phyloP scores from a whole-genome alignment of 2,888 invertebrate species.

The Lithodes maja region DNA sequence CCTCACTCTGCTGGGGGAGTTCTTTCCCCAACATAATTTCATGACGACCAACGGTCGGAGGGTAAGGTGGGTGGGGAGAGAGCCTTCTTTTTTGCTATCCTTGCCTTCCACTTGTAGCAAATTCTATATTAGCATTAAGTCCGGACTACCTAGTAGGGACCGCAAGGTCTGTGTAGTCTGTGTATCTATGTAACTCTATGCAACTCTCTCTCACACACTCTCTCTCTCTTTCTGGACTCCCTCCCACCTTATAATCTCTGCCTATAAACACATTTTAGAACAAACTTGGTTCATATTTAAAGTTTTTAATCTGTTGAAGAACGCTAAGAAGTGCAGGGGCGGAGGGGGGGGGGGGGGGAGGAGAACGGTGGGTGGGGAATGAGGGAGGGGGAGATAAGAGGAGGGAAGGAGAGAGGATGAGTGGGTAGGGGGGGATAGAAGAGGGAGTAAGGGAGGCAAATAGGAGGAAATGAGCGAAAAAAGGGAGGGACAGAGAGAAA shows the following conservation, averaged over 20 bases:
- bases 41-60: too few species aligned
- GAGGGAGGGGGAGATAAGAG: neutral
- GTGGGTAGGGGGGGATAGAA: neutral
- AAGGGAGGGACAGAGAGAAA: neutral
- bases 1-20: too few species aligned
- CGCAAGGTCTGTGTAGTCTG: too few species aligned
- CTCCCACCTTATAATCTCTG: neutral
- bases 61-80: too few species aligned
- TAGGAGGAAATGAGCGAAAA: neutral
- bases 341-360: neutral
- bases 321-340: neutral
- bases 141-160: too few species aligned
- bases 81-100: too few species aligned
- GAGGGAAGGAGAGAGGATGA: neutral
- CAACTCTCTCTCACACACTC: neutral
- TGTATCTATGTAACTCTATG: neutral
- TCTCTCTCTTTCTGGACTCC: neutral
- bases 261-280: neutral
- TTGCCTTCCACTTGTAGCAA: too few species aligned
- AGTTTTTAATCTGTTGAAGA: neutral
- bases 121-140: too few species aligned
- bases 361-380: neutral
- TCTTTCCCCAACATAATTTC: too few species aligned
- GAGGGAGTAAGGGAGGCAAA: neutral
- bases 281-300: constrained; percentile 1